Evolutionary conservation across 2,113 vertebrate genomes (phyloP).

Genomic region (Struthidea cinerea): DNA sequence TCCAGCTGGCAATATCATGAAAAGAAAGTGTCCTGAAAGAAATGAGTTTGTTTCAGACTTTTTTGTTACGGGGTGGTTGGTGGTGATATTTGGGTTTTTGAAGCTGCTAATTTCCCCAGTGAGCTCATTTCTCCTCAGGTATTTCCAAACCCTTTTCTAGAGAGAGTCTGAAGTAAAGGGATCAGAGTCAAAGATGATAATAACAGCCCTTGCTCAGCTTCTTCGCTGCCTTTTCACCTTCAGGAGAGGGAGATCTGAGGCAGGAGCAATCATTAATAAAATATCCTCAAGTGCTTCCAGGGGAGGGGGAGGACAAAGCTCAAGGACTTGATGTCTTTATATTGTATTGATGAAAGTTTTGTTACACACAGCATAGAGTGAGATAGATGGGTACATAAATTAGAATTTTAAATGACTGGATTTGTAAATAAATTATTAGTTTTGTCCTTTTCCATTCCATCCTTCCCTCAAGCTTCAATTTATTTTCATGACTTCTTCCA

Average conservation of each 20-base stretch:
- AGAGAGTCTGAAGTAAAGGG: not conserved
- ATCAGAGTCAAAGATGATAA: not conserved
- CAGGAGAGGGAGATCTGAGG: not conserved
- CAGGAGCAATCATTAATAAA: not conserved
- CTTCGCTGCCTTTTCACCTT: not conserved
- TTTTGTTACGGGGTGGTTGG: fast-evolving
- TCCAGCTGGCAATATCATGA: not conserved
- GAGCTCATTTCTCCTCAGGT: not conserved
- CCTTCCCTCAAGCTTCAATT: conserved; percentile 14
- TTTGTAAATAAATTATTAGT: conserved; percentile 40
- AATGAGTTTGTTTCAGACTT: not conserved
- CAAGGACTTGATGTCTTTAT: not conserved
- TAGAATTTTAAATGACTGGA: not conserved
- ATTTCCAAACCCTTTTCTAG: not conserved
- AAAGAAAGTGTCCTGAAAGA: not conserved
- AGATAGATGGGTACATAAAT: not conserved
- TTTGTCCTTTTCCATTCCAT: not conserved
- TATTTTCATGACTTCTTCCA: conserved; percentile 15
- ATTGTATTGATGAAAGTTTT: conserved; percentile 6
- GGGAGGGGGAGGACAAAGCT: not conserved
- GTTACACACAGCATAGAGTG: not conserved
- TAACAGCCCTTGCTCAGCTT: not conserved
- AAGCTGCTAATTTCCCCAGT: not conserved
- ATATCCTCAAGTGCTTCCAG: not conserved
- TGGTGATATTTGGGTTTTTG: not conserved